These are phyloP conservation scores for Folsomia manolachei DNA, from an alignment of 2,888 invertebrate genomes.

Conservation along the genomic window DNA sequence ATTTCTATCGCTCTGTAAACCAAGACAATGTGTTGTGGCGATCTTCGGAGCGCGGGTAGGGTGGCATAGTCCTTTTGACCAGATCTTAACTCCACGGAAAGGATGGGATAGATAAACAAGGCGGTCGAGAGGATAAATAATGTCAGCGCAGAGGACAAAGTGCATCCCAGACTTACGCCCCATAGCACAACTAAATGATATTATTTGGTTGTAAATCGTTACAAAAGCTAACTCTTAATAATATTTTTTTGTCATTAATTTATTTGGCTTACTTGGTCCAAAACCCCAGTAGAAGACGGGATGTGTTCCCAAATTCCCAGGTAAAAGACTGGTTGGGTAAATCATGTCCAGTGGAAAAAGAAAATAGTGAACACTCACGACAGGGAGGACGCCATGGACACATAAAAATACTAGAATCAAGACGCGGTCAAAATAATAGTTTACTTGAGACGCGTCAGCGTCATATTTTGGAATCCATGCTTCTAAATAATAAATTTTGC, in stretches of 20 bases:
- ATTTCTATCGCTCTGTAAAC: background rate
- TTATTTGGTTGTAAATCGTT: too few relatives aligned
- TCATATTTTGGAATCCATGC: background rate
- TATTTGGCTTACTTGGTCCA: background rate
- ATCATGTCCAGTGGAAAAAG: background rate
- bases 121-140: too few relatives aligned
- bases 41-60: background rate
- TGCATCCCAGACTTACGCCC: background rate
- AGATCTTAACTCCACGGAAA: too few relatives aligned
- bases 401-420: background rate
- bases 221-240: too few relatives aligned
- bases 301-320: background rate
- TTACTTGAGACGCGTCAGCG: background rate
- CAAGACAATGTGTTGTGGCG: background rate
- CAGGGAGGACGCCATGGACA: background rate
- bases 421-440: background rate
- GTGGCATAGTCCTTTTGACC: background rate
- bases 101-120: too few relatives aligned
- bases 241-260: too few relatives aligned
- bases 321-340: background rate
- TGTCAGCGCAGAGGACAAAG: too few relatives aligned
- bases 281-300: background rate
- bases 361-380: background rate
- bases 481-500: too few relatives aligned
- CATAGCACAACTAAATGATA: too few relatives aligned